Percentiles rank a stretch among this genome's conserved stretches.
These are phyloP conservation scores for Oscheius onirici DNA, from an alignment of 2,888 invertebrate genomes.

Conservation along the genomic window DNA sequence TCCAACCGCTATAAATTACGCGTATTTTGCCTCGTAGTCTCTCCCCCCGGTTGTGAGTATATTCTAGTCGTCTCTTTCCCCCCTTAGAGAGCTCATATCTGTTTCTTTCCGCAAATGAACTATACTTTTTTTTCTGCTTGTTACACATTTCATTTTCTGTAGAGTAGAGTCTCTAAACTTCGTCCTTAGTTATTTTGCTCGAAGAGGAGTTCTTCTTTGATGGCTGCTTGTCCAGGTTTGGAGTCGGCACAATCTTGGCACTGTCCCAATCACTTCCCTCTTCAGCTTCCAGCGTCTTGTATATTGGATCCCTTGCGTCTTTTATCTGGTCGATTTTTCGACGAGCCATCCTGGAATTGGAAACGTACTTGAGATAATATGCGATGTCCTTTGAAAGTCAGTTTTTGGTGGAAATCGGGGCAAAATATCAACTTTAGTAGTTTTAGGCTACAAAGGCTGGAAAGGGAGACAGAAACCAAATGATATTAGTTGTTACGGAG, in stretches of 20 bases:
- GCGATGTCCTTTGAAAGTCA: neutral
- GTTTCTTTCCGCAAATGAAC: neutral
- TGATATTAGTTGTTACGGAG: too few species aligned
- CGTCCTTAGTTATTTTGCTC: neutral
- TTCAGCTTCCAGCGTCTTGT: neutral
- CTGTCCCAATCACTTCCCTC: neutral
- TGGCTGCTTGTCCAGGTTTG: too few species aligned
- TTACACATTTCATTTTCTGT: neutral
- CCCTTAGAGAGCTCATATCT: conserved; percentile 19
- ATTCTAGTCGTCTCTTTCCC: neutral
- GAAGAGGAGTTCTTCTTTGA: neutral
- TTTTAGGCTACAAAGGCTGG: too few species aligned
- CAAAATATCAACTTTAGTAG: too few species aligned
- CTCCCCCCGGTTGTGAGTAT: conserved; percentile 6
- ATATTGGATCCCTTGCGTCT: neutral
- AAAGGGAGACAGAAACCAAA: too few species aligned
- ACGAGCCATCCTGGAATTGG: too few species aligned
- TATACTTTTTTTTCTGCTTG: neutral
- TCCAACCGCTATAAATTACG: conserved; percentile 25
- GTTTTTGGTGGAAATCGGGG: too few species aligned
- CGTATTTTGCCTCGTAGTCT: neutral
- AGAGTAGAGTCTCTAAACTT: neutral
- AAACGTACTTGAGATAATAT: too few species aligned
- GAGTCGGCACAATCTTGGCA: neutral
- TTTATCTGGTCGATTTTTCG: neutral